A percentile compares a stretch with the other conserved stretches of the same genome.
These are phyloP conservation scores for Habropoda laboriosa DNA, from an alignment of 1,140 invertebrate species.

Conservation along the genomic window DNA sequence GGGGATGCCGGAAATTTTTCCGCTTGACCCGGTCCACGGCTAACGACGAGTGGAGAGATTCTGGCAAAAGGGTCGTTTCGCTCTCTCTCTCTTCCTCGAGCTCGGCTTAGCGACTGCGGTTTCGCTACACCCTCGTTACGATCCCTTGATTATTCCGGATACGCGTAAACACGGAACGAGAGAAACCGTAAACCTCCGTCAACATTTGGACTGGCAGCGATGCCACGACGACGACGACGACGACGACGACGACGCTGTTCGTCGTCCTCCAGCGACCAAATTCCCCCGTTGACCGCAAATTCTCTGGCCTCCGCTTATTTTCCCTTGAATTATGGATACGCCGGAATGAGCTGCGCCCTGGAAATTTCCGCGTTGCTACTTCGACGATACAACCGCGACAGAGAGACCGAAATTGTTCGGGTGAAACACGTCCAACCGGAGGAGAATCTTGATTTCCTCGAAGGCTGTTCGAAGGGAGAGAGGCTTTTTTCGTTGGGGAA, in stretches of 20 bases:
- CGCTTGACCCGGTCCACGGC: conserved; percentile 30
- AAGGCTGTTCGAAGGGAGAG: background rate
- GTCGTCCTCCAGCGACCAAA: background rate
- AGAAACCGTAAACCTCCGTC: conserved; percentile 50
- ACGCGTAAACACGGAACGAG: conserved; percentile 60
- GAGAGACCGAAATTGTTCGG: background rate
- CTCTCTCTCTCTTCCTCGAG: too few relatives aligned
- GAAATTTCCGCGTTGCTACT: background rate
- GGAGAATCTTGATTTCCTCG: background rate
- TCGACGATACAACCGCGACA: too few relatives aligned
- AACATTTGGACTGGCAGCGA: conserved; percentile 27
- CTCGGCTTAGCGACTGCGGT: conserved; percentile 50
- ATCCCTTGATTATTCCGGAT: conserved; percentile 66
- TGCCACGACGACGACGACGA: background rate
- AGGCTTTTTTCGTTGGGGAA: too few relatives aligned
- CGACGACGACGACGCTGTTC: background rate
- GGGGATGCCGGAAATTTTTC: conserved; percentile 46
- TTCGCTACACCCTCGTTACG: conserved; percentile 67
- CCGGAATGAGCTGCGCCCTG: background rate
- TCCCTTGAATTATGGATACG: conserved; percentile 12
- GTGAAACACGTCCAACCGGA: background rate
- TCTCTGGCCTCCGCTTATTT: conserved; percentile 10
- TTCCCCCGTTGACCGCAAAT: conserved; percentile 30
- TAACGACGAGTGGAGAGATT: conserved; percentile 34
- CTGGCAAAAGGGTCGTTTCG: background rate